Evolutionary conservation across 2,888 invertebrate genomes (phyloP), one percentile per base, ranked within the genome.

Genomic region (Petrolisthes manimaculis): DNA sequence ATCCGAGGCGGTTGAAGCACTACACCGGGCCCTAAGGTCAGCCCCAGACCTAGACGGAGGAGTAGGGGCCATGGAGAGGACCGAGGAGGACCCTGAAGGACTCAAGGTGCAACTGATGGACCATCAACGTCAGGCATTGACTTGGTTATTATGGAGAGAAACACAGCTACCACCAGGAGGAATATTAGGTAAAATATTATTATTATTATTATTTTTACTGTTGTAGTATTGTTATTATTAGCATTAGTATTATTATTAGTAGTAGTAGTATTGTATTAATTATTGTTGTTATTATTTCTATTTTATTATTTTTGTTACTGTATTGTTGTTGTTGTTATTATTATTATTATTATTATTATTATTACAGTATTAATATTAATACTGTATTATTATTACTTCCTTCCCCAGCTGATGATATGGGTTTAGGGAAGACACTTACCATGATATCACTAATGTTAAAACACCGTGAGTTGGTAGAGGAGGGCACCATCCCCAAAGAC

Each of bases 121-220:
- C 12, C 97, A 98, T 93, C 98, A 98, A 93, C 94, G 95, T 91
- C 95, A 96, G 92, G 98, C 97, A 0, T 93, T 99, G 0, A 95
- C 96, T 14, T 99, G 98, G 98, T 94, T 99, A 92, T 92, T 94
- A 37, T 98, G 98, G 97, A 94, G 98, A 37, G 99, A 99, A 93
- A 94, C 94, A n/a, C 96, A 97, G 93, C 91, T 92, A 18, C 95
- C 95, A 84, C 96, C 97, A 0, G 97, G 98, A 0, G 98, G 98
- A 18, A 96, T 98, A 91, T 94, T 98, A 83, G 97, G 97, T 95
- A 94, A 93, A 37, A 37, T 37, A 2, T 37, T 37, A 37, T 37
- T 37, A 37, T 37, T 37, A 37, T 37, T 1, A 37, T 37, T 37
- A 37, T 0, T 37, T 1, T 37, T 37, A 2, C 2, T 37, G 37